Base-by-base conservation (phyloP, 2,888 invertebrate species). In the Macaria liturata region DNA sequence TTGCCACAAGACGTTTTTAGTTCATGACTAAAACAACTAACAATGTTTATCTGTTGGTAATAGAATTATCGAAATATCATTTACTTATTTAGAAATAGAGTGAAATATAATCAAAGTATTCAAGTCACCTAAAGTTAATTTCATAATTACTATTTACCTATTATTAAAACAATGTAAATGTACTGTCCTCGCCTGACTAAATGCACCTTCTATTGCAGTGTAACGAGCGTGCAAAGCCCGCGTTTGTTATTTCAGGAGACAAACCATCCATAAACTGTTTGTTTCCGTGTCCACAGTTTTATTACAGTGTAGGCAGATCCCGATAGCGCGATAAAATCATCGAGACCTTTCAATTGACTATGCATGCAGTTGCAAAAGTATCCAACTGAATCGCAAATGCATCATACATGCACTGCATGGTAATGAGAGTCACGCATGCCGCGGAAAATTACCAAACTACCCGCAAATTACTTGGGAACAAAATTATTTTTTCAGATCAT, bases 251-350 rank as follows among this genome's bases (percentile, higher is more conserved):
- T 53, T 57, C 57, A 61, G 61, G 58, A 48, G 56, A 54, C 49
- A 60, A 54, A 37, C 7, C 4, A 37, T 6, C 34, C 34, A 37
- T 37, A 64, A 55, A 46, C 57, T 58, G 42, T 62, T 62, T 62
- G 55, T 64, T 62, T 64, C 57, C 61, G 62, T 59, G 62, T 50
- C 53, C 55, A 52, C 57, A 59, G 56, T 64, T 62, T 49, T 59
- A 62, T 57, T 57, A 53, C 40, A 49, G 57, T 52, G 62, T 57
- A 64, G 64, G 60, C 48, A 61, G 64, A 64, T 55, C 49, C 20
- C 46, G 40, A 47, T 43, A 34, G 53, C 57, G 50, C 48, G 60
- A 62, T 59, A 64, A 58, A 59, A 62, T 48, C 62, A 54, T 60
- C 47, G 56, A 57, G 49, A 56, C 43, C 46, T 52, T 46, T 58